Evolutionary conservation across 2,888 invertebrate species (phyloP).

Genomic region (Eupithecia vulgata): DNA sequence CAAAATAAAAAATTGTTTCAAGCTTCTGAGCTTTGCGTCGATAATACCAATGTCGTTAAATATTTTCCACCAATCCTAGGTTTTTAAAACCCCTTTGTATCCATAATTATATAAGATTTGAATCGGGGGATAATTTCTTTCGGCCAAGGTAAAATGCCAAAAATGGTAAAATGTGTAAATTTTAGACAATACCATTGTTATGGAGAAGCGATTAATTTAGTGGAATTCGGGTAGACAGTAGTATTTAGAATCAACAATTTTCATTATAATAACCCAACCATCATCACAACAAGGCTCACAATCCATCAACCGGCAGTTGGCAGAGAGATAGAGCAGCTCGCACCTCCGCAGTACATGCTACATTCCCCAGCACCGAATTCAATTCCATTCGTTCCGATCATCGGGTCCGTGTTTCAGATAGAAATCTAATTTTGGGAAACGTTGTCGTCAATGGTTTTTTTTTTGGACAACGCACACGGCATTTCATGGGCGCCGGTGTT

Average conservation of each 20-base stretch:
- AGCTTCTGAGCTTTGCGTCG: too few species aligned
- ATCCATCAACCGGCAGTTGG: neutral
- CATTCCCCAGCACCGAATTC: slow-evolving; percentile 59
- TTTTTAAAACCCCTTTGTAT: too few species aligned
- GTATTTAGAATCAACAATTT: neutral
- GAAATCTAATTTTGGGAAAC: slow-evolving; percentile 65
- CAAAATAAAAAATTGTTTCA: too few species aligned
- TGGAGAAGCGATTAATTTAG: too few species aligned
- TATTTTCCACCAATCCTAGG: too few species aligned
- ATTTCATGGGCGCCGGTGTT: slow-evolving; percentile 32
- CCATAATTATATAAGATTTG: too few species aligned
- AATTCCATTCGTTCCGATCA: slow-evolving; percentile 67
- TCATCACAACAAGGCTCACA: slow-evolving; percentile 10
- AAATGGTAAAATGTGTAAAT: too few species aligned
- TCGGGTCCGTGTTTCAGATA: slow-evolving; percentile 62
- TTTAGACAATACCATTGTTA: too few species aligned
- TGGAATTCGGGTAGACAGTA: neutral
- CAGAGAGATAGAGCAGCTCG: slow-evolving; percentile 17
- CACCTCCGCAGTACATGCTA: slow-evolving; percentile 36
- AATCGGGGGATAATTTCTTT: too few species aligned
- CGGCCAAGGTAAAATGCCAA: too few species aligned
- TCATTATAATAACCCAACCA: neutral
- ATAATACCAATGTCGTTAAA: too few species aligned
- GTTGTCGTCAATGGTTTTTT: slow-evolving; percentile 60
- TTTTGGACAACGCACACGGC: slow-evolving; percentile 58